phyloP scores from a whole-genome alignment of 2,113 vertebrate species.

The Gavialis gangeticus region DNA sequence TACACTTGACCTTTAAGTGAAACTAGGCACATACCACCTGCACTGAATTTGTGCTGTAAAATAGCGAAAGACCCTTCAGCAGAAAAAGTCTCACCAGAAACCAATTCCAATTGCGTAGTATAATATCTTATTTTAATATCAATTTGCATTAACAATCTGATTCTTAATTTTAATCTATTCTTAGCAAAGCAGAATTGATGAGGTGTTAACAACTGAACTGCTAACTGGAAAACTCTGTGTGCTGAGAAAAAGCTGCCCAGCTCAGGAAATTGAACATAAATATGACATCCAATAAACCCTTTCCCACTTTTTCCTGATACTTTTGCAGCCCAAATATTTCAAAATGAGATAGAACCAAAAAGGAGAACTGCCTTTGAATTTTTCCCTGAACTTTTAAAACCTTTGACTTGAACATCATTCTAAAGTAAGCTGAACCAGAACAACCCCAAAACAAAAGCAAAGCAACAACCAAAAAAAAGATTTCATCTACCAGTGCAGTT shows the following conservation, averaged over 20 bases:
- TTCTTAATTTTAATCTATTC: conserved; percentile 4
- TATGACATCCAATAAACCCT: neutral
- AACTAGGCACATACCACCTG: conserved; percentile 66
- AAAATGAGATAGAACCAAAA: neutral
- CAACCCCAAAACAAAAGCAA: neutral
- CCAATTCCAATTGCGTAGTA: conserved; percentile 34
- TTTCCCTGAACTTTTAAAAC: neutral
- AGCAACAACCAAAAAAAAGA: neutral
- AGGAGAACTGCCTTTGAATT: neutral
- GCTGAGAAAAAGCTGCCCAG: neutral
- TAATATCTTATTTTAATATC: conserved; percentile 1
- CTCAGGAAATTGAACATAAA: neutral
- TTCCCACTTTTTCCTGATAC: neutral
- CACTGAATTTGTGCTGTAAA: conserved; percentile 54
- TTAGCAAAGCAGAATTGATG: conserved; percentile 39
- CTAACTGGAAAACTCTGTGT: conserved; percentile 31
- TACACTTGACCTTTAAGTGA: conserved; percentile 64
- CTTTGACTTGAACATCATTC: neutral
- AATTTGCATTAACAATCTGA: conserved; percentile 32
- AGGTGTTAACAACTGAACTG: conserved; percentile 50
- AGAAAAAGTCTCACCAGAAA: conserved; percentile 42
- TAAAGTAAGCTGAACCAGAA: neutral
- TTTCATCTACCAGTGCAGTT: neutral
- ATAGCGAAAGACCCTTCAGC: neutral
- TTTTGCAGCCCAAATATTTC: neutral